Conservation (phyloP, 1,140 invertebrate species). For the Maniola jurtina region DNA sequence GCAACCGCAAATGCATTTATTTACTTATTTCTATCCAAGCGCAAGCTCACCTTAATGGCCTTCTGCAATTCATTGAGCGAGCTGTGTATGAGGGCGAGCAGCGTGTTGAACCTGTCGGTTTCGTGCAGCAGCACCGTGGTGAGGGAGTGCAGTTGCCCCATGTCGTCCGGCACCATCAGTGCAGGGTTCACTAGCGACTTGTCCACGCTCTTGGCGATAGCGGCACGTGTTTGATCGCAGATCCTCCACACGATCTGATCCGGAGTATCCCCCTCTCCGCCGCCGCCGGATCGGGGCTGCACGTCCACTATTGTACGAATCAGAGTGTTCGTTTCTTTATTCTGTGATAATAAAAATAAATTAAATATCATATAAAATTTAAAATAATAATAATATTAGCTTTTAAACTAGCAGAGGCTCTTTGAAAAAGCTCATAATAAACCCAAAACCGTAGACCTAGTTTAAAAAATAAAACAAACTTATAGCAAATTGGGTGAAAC, state of each 20-base stretch:
- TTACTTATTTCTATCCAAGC: too few relatives aligned
- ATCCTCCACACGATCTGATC: slow-evolving; percentile 88
- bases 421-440: background rate
- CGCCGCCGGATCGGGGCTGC: slow-evolving; percentile 82
- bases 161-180: slow-evolving; percentile 60
- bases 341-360: slow-evolving; percentile 67
- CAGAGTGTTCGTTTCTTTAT: slow-evolving; percentile 84
- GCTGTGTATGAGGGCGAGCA: slow-evolving; percentile 84
- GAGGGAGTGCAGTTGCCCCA: slow-evolving; percentile 84
- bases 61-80: slow-evolving; percentile 88
- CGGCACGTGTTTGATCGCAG: slow-evolving; percentile 80
- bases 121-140: slow-evolving; percentile 92
- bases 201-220: slow-evolving; percentile 43
- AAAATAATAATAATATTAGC: background rate
- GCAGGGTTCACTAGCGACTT: slow-evolving; percentile 54
- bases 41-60: slow-evolving; percentile 83
- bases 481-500: too few relatives aligned
- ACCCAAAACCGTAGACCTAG: too few relatives aligned
- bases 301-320: slow-evolving; percentile 86
- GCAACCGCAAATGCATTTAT: too few relatives aligned
- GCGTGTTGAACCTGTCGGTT: slow-evolving; percentile 90
- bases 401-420: background rate
- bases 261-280: slow-evolving; percentile 82
- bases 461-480: too few relatives aligned
- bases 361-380: too few relatives aligned